A percentile compares a stretch with the other conserved stretches of the same genome.
Evolutionary conservation across 2,113 vertebrate genomes (phyloP).

Genomic region (Pleuronectes platessa): DNA sequence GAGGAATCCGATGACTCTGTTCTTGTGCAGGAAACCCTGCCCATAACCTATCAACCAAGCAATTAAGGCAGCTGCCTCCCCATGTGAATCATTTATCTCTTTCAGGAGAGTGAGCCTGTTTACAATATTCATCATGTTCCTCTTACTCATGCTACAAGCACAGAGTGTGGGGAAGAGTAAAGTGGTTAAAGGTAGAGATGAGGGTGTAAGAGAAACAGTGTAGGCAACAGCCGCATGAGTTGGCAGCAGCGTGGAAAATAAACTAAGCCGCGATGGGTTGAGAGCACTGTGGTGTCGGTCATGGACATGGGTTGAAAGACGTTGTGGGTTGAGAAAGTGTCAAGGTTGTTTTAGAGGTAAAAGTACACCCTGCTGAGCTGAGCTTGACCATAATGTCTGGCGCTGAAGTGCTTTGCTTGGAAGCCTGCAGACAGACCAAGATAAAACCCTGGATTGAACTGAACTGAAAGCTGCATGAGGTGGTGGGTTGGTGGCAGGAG

Average conservation of each 20-base stretch:
- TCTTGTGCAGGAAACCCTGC: conserved; percentile 30
- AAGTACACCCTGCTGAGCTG: conserved; percentile 34
- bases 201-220: conserved; percentile 4
- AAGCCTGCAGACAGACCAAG: conserved; percentile 14
- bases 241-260: conserved; percentile 28
- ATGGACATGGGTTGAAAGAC: conserved; percentile 48
- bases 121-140: conserved; percentile 53
- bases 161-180: neutral
- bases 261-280: conserved; percentile 1
- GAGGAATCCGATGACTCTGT: conserved; percentile 8
- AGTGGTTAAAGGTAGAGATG: conserved; percentile 28
- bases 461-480: conserved; percentile 16
- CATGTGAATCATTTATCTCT: conserved; percentile 53
- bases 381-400: conserved; percentile 28
- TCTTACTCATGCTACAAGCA: conserved; percentile 19
- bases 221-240: conserved; percentile 18
- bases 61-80: conserved; percentile 45
- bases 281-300: conserved; percentile 37
- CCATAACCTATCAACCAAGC: conserved; percentile 40
- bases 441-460: conserved; percentile 18
- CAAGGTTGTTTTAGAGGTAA: conserved; percentile 57
- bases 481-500: conserved; percentile 1
- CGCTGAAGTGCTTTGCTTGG: conserved; percentile 21
- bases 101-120: conserved; percentile 40
- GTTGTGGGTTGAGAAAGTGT: conserved; percentile 34